Evolutionary conservation across 2,113 vertebrate species (phyloP).

Genomic region (Lepisosteus oculatus): DNA sequence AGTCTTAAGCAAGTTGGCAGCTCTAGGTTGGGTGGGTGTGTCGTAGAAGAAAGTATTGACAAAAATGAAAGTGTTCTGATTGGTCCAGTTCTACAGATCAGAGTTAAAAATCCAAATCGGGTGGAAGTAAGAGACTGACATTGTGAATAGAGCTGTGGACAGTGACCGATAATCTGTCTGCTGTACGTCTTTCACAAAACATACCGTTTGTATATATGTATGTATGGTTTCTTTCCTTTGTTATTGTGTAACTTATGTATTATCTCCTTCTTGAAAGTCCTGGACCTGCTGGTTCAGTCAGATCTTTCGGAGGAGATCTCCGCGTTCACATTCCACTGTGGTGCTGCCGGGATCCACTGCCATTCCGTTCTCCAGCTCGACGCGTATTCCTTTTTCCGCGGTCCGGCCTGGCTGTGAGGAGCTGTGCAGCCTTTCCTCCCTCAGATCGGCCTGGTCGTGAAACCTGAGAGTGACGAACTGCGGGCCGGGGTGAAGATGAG

Average conservation of each 20-base stretch:
- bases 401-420: no score
- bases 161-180: slow-evolving; percentile 37
- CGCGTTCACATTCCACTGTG: slow-evolving; percentile 14
- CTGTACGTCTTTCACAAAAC: slow-evolving; percentile 30
- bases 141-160: slow-evolving; percentile 55
- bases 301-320: not conserved
- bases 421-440: no score
- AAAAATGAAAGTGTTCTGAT: not conserved
- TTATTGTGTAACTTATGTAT: slow-evolving; percentile 13
- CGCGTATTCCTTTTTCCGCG: no score
- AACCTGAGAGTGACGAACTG: no score
- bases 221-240: slow-evolving; percentile 50
- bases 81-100: not conserved
- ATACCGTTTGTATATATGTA: slow-evolving; percentile 51
- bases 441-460: no score
- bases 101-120: not conserved
- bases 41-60: not conserved
- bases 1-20: no score
- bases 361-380: no score
- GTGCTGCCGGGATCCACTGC: no score
- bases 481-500: no score
- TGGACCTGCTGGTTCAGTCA: no score
- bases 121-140: slow-evolving; percentile 34
- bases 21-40: no score
- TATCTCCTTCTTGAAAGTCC: no score